phyloP scores from a whole-genome alignment of 2,113 vertebrate species.

The Porphyrio hochstetteri region DNA sequence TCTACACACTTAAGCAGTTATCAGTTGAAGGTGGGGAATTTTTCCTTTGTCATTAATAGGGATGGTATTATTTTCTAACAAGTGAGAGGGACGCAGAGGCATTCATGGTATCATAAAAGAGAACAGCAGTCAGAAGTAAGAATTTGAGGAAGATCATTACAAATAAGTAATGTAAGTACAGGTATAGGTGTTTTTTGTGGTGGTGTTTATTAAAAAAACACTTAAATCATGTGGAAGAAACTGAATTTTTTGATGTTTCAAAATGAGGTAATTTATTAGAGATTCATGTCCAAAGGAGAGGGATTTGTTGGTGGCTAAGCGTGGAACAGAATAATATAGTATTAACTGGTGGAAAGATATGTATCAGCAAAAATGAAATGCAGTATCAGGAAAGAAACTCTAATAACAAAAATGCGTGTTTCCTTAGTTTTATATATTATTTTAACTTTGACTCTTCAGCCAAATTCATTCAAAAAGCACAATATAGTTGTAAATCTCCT shows the following conservation, averaged over 20 bases:
- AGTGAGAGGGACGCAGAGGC: neutral
- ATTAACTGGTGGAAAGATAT: neutral
- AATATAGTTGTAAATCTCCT: neutral
- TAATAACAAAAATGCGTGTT: neutral
- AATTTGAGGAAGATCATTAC: neutral
- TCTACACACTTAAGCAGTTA: neutral
- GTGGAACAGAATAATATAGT: neutral
- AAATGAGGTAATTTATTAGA: neutral
- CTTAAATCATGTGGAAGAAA: neutral
- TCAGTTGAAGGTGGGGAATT: neutral
- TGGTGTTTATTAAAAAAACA: neutral
- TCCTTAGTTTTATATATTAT: neutral
- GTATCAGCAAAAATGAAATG: neutral
- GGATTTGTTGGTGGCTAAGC: neutral
- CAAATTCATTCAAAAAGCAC: neutral
- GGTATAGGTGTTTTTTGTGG: neutral
- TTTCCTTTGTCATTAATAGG: neutral
- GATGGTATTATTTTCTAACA: neutral
- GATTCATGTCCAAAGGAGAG: neutral
- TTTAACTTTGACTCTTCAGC: neutral
- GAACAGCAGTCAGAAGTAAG: neutral
- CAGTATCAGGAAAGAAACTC: neutral
- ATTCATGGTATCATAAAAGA: neutral
- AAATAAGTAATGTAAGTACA: neutral
- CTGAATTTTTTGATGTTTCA: constrained; percentile 1